A percentile compares a stretch with the other conserved stretches of the same genome.
phyloP scores from a whole-genome alignment of 1,140 invertebrate species.

The Saccostrea echinata region DNA sequence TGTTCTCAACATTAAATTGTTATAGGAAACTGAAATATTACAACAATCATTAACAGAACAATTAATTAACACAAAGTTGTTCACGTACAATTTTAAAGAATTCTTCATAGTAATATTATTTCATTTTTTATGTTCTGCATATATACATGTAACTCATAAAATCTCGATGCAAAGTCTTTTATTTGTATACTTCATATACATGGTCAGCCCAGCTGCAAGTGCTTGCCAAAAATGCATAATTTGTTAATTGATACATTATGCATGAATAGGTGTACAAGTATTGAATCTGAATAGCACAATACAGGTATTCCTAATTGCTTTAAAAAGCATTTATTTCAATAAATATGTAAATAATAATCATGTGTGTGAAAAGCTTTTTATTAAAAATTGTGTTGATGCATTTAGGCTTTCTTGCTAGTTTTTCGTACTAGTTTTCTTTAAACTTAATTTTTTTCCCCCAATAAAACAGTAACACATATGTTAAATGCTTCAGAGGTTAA shows the following conservation, averaged over 20 bases:
- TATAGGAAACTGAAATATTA: not conserved
- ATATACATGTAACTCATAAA: not conserved
- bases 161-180: not conserved
- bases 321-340: not conserved
- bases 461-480: not conserved
- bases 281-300: not conserved
- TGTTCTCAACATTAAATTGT: not conserved
- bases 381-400: not conserved
- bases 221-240: conserved; percentile 23
- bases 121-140: not conserved
- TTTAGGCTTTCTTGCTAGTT: not conserved
- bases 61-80: not conserved
- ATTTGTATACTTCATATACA: not conserved
- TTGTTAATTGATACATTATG: not conserved
- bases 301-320: not conserved
- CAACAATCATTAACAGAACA: not conserved
- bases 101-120: not conserved
- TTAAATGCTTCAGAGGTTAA: not conserved
- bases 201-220: conserved; percentile 5
- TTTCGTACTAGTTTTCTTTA: not conserved
- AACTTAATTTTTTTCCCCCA: not conserved
- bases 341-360: not conserved
- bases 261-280: not conserved
- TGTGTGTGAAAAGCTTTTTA: not conserved
- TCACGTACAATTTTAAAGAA: not conserved